These are phyloP conservation scores for Hippocampus kuda DNA, from an alignment of 2,797 vertebrate species.

Conservation along the genomic window DNA sequence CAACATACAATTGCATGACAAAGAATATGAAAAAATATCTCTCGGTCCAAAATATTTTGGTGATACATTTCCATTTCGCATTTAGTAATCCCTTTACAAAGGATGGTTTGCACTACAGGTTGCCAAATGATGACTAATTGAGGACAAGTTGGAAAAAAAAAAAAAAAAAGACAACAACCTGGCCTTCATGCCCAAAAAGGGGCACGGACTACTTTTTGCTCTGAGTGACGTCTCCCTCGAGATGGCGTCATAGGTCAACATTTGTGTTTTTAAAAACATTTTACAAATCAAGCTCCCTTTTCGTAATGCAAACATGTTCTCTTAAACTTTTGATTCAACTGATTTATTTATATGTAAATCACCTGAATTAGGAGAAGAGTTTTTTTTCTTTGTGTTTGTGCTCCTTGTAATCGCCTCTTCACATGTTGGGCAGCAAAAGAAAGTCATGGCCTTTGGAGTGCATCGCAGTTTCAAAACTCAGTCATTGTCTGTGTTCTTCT, in stretches of 20 bases:
- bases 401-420: conserved; percentile 61
- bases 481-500: conserved; percentile 26
- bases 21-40: conserved; percentile 27
- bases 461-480: conserved; percentile 27
- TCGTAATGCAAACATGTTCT: conserved; percentile 14
- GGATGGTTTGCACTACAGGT: neutral
- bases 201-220: neutral
- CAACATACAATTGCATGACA: conserved; percentile 21
- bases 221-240: conserved; percentile 6
- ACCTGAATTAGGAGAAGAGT: conserved; percentile 52
- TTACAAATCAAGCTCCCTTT: conserved; percentile 16
- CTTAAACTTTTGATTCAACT: neutral
- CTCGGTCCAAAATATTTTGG: conserved; percentile 23
- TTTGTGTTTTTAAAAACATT: neutral
- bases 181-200: neutral
- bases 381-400: conserved; percentile 50
- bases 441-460: conserved; percentile 29
- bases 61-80: conserved; percentile 13
- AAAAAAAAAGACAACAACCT: neutral
- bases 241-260: neutral
- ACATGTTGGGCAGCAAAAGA: conserved; percentile 32
- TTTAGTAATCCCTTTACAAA: conserved; percentile 13
- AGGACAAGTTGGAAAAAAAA: neutral
- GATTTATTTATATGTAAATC: conserved; percentile 44
- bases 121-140: neutral